Base-by-base conservation (phyloP, 2,113 vertebrate species). In the Paedocypris sp. region DNA sequence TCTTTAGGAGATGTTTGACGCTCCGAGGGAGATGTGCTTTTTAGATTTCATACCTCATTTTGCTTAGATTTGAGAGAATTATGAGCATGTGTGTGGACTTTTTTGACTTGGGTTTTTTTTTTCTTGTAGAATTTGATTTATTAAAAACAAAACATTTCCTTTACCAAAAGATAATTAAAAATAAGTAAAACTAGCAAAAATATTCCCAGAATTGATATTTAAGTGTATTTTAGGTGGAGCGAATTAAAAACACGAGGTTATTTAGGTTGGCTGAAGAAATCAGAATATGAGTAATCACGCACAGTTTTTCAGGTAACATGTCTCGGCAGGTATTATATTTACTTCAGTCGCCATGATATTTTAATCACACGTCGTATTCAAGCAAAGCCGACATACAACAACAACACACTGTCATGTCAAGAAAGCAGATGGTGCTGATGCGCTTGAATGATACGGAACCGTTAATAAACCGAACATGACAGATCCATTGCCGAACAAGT, bases 231-330 rank as follows among this genome's bases (percentile, higher is more conserved):
- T 1, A 13, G 13, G 13, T 6, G 13, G 32, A 12, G 25, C 38
- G 22, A 28, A 10, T 26, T 23, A 67, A 4, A 15, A 20, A n/a
- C 9, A 6, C 31, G 22, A 23, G 32, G 20, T 29, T 46, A 15
- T 20, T 33, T 25, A 54, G 41, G 12, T 3, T 29, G 13, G 25
- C 23, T n/a, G 32, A 29, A 50, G 3, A 4, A 38, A 15, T 1
- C 13, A 53, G 25, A 23, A 15, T 43, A n/a, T 48, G 32, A 48
- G 18, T 13, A 42, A 50, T 66, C 18, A 29, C 49, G 56, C 22
- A 59, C 45, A 8, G 45, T 20, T 1, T n/a, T n/a, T n/a, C n/a
- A n/a, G 66, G 46, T n/a, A 39, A 39, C 76, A 76, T 51, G 76
- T 19, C 56, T 9, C 41, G 13, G 50, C 75, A 67, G 38, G 73